Percentiles rank a stretch among this genome's conserved stretches.
These are phyloP conservation scores for Silvanus unidentatus DNA, from an alignment of 2,888 invertebrate genomes.

Conservation along the genomic window DNA sequence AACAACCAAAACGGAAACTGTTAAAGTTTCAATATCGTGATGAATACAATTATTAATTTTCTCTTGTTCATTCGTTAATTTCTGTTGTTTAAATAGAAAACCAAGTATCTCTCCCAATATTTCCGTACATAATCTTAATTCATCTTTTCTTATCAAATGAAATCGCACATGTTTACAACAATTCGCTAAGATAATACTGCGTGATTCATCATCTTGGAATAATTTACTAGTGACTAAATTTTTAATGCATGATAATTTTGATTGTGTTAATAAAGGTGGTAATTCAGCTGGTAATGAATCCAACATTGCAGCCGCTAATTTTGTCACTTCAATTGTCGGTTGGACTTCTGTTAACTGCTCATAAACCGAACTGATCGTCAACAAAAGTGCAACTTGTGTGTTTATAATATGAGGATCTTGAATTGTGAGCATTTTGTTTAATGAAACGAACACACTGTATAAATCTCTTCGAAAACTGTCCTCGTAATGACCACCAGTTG, in stretches of 20 bases:
- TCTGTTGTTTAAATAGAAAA: slow-evolving; percentile 53
- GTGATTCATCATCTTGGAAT: slow-evolving; percentile 72
- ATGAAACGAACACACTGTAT: slow-evolving; percentile 70
- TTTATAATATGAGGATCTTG: slow-evolving; percentile 69
- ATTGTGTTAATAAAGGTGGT: slow-evolving; percentile 63
- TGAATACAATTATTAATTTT: slow-evolving; percentile 60
- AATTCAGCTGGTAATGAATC: slow-evolving; percentile 67
- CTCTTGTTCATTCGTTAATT: slow-evolving; percentile 47
- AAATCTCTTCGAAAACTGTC: slow-evolving; percentile 81
- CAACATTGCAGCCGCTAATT: slow-evolving; percentile 72
- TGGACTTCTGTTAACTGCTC: slow-evolving; percentile 72
- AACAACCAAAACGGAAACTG: slow-evolving; percentile 74
- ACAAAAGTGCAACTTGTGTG: slow-evolving; percentile 75
- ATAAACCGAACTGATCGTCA: slow-evolving; percentile 77
- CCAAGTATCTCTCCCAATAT: slow-evolving; percentile 80
- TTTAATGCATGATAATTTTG: slow-evolving; percentile 76
- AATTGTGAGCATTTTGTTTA: slow-evolving; percentile 70
- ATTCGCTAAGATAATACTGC: slow-evolving; percentile 74
- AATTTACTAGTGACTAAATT: slow-evolving; percentile 70
- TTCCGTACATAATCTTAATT: slow-evolving; percentile 76
- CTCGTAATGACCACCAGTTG: slow-evolving; percentile 83
- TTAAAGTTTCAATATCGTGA: slow-evolving; percentile 77
- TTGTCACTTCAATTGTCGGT: slow-evolving; percentile 71
- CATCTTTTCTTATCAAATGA: slow-evolving; percentile 75
- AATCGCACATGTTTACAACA: slow-evolving; percentile 80